Evolutionary conservation across 2,113 vertebrate species (phyloP).

Genomic region (Alexandromys fortis): DNA sequence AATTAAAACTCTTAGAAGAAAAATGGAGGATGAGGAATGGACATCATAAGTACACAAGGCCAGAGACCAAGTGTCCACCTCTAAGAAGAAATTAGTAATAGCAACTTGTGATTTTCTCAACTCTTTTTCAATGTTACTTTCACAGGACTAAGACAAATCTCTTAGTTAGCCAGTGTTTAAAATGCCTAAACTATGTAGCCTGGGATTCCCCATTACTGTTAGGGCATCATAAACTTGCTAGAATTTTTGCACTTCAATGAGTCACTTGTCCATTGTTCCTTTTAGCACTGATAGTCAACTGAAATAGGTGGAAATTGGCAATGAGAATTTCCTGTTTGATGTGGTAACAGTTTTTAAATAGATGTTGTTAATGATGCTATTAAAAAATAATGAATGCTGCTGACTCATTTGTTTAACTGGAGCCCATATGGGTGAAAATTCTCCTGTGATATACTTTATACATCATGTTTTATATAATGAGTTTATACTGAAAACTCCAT

Average conservation of each 20-base stretch:
- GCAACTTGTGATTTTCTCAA: background rate
- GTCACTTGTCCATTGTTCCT: background rate
- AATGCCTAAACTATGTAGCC: background rate
- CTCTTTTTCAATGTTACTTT: background rate
- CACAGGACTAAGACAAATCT: background rate
- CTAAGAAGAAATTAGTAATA: background rate
- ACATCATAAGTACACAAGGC: background rate
- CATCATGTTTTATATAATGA: no score
- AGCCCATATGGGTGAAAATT: background rate
- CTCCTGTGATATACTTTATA: background rate
- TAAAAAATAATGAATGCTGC: slow-evolving; percentile 4
- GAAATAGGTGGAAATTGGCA: background rate
- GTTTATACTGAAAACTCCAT: slow-evolving; percentile 30
- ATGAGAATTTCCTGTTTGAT: background rate
- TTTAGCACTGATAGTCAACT: background rate
- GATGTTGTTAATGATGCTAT: background rate
- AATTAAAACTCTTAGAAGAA: background rate
- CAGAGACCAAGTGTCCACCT: background rate
- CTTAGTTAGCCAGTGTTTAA: background rate
- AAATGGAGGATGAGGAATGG: background rate
- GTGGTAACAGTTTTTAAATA: slow-evolving; percentile 26
- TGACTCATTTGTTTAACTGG: background rate
- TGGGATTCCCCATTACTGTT: background rate
- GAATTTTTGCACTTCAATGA: background rate
- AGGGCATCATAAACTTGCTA: background rate